A percentile compares a stretch with the other conserved stretches of the same genome.
These are phyloP conservation scores for Pocillopora verrucosa DNA, from an alignment of 64 coral and sea anemone genomes.

Conservation along the genomic window DNA sequence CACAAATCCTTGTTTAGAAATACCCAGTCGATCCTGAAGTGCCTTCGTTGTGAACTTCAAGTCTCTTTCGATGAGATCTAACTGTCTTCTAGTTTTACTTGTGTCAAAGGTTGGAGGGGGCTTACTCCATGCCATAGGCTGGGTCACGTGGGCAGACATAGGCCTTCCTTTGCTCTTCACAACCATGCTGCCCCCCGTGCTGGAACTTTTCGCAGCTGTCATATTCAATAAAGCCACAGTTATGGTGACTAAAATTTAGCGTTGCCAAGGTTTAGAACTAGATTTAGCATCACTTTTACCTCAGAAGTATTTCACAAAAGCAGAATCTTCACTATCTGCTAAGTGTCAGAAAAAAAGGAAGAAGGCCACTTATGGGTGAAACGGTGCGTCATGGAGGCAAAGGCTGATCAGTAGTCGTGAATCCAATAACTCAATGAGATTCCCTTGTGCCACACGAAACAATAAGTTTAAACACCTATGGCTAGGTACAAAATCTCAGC, in stretches of 20 bases:
- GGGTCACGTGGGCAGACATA: constrained; percentile 30
- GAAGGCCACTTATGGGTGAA: no score
- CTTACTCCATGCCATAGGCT: constrained; percentile 23
- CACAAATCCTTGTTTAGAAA: constrained; percentile 60
- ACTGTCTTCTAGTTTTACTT: constrained; percentile 25
- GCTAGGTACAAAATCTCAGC: no score
- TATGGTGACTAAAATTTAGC: background rate
- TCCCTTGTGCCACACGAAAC: no score
- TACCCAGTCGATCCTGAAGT: constrained; percentile 60
- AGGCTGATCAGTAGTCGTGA: no score
- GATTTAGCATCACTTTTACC: background rate
- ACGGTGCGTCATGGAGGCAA: no score
- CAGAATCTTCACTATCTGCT: no score
- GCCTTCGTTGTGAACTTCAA: constrained; percentile 59
- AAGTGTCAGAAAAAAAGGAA: no score
- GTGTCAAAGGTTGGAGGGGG: constrained; percentile 20
- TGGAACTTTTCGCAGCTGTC: constrained; percentile 11
- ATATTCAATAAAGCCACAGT: background rate
- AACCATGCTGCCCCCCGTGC: background rate
- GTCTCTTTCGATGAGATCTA: constrained; percentile 63
- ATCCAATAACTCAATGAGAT: no score
- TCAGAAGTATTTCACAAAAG: background rate
- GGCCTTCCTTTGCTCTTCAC: constrained; percentile 20
- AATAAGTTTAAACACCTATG: no score
- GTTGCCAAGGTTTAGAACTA: background rate